A percentile compares a stretch with the other conserved stretches of the same genome.
Conservation (phyloP, 1,140 invertebrate species). For the Hycleus phaleratus region DNA sequence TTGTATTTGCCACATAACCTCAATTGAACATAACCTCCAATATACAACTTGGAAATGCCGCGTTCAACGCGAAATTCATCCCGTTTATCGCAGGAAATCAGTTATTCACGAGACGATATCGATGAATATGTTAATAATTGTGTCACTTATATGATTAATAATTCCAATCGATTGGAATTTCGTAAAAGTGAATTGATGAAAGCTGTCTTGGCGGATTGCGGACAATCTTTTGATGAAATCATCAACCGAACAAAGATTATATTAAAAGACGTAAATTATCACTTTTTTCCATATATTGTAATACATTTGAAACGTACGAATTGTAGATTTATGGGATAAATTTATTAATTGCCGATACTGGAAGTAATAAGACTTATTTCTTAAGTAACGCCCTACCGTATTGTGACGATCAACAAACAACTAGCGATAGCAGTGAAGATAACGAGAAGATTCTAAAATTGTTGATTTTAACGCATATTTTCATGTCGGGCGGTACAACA, state of each 20-base stretch:
- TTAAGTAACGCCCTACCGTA: slow-evolving; percentile 24
- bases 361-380: slow-evolving; percentile 22
- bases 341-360: slow-evolving; percentile 21
- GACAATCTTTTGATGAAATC: slow-evolving; percentile 21
- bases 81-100: no score
- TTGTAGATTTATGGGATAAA: slow-evolving; percentile 33
- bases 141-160: slow-evolving; percentile 26
- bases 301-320: slow-evolving; percentile 1
- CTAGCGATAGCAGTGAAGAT: slow-evolving; percentile 16
- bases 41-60: no score
- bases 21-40: no score
- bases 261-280: slow-evolving; percentile 22
- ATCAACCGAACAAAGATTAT: slow-evolving; percentile 16
- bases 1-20: no score
- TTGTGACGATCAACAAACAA: slow-evolving; percentile 8
- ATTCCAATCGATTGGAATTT: slow-evolving; percentile 18
- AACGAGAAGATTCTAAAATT: slow-evolving; percentile 26
- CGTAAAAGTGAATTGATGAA: slow-evolving; percentile 25
- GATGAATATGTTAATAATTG: slow-evolving; percentile 24
- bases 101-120: background rate
- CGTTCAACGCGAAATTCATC: no score
- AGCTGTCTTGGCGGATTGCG: slow-evolving; percentile 20
- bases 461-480: slow-evolving; percentile 30
- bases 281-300: background rate
- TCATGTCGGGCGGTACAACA: slow-evolving; percentile 26